phyloP scores from a whole-genome alignment of 2,113 vertebrate species.

The Mormoops blainvillei region DNA sequence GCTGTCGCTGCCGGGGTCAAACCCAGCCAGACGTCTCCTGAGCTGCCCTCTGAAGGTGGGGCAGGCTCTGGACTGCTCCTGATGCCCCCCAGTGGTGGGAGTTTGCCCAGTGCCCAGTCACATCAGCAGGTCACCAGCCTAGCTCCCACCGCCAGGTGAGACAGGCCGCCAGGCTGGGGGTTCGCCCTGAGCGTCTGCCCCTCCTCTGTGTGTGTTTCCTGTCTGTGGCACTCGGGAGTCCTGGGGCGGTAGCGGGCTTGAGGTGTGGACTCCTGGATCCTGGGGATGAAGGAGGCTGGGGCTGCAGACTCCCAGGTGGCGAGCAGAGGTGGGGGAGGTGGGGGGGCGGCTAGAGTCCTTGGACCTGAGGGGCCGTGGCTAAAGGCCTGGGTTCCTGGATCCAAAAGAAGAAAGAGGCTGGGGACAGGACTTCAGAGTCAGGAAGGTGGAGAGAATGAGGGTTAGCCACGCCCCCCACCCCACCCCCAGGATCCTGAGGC shows the following conservation, averaged over 20 bases:
- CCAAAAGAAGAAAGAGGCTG: background rate
- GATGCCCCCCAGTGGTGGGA: constrained; percentile 59
- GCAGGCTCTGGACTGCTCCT: constrained; percentile 68
- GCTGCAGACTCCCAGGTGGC: background rate
- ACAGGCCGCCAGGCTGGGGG: background rate
- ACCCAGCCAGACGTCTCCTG: constrained; percentile 91
- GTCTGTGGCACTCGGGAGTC: background rate
- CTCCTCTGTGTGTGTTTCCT: background rate
- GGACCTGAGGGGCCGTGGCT: background rate
- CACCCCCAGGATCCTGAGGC: background rate
- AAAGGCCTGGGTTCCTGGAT: background rate
- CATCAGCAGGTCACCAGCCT: constrained; percentile 89
- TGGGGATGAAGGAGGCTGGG: background rate
- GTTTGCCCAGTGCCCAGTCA: constrained; percentile 87
- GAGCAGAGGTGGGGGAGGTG: too few species aligned
- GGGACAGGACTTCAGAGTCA: background rate
- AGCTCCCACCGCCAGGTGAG: constrained; percentile 77
- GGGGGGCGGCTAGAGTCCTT: background rate
- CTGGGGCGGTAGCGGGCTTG: background rate
- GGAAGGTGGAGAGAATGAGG: background rate
- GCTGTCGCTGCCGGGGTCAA: constrained; percentile 79
- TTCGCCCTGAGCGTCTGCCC: background rate
- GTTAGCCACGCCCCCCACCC: background rate
- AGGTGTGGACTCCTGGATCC: background rate
- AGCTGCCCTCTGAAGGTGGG: constrained; percentile 82